Base-by-base conservation (phyloP, 2,797 vertebrate genomes). In the Tokudaia muenninki region DNA sequence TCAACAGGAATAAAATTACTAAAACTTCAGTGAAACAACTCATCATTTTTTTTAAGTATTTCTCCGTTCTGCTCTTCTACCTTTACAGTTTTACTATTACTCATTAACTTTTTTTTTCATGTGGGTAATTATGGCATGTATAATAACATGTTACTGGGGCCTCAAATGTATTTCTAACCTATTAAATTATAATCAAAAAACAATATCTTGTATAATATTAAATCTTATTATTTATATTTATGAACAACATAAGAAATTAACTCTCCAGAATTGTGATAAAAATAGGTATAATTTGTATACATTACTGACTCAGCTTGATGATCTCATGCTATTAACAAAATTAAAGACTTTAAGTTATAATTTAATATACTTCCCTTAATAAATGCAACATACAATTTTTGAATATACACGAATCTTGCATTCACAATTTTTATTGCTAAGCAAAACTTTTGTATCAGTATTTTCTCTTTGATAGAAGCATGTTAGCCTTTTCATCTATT, bases 401-500 rank as follows among this genome's bases (percentile, higher is more conserved):
- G 21, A 96, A 61, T 87, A 52, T 1, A 86, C 63, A 3, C 34
- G 80, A 75, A 55, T 44, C 19, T 47, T 86, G 2, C 14, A 91
- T 96, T 95, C 7, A 41, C 34, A 78, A 84, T 92, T 87, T 83
- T 90, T 6, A 90, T 1, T 78, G 94, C 94, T 75, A 84, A 59
- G 24, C 55, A 91, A 82, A 90, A 31, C 6, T 86, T 94, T 89
- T 87, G 7, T n/a, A 50, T 80, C 22, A 90, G 19, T 31, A 77
- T 87, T 93, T 91, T 87, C 29, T 95, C 1, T 92, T 92, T 52
- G n/a, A 74, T 55, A 57, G 31, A 70, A n/a, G 41, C 12, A 92
- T 75, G 75, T 16, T 19, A 90, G 63, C 7, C 97, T 96, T 95
- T 82, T 67, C 88, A 95, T 92, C 4, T 87, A 5, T 88, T 97